phyloP scores from a whole-genome alignment of 2,113 vertebrate species.

The Trachemys scripta region DNA sequence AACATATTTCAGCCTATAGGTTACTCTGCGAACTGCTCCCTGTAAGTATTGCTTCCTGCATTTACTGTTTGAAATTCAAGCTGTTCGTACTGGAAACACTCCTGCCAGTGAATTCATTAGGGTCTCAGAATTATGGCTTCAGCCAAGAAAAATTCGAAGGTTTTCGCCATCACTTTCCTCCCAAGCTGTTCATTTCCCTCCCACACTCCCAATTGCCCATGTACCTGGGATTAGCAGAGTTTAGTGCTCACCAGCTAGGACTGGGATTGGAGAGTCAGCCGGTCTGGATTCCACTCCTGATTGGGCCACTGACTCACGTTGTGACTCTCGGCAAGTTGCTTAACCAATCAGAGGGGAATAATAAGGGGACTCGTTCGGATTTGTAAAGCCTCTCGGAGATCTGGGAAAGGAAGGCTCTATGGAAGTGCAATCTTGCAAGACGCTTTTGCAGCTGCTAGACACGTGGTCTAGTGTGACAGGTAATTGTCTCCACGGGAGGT shows the following conservation, averaged over 20 bases:
- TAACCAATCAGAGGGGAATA: no score
- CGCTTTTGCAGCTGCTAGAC: no score
- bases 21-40: not conserved
- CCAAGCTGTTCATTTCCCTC: accelerated
- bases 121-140: not conserved
- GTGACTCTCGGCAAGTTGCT: no score
- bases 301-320: not conserved
- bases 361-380: no score
- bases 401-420: no score
- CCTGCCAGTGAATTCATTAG: not conserved
- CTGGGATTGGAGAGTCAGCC: no score
- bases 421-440: no score
- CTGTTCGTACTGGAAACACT: not conserved
- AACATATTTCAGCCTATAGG: not conserved
- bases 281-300: not conserved
- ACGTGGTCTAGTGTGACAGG: no score
- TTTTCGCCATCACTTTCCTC: not conserved
- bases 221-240: not conserved
- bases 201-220: not conserved
- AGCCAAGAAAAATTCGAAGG: not conserved
- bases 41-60: not conserved
- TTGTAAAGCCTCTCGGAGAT: no score
- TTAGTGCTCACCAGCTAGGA: accelerated
- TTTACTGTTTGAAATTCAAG: not conserved
- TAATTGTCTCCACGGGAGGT: no score